Evolutionary conservation across 2,113 vertebrate genomes (phyloP), one percentile per base, ranked within the genome.

Genomic region (Zosterops hypoxanthus): DNA sequence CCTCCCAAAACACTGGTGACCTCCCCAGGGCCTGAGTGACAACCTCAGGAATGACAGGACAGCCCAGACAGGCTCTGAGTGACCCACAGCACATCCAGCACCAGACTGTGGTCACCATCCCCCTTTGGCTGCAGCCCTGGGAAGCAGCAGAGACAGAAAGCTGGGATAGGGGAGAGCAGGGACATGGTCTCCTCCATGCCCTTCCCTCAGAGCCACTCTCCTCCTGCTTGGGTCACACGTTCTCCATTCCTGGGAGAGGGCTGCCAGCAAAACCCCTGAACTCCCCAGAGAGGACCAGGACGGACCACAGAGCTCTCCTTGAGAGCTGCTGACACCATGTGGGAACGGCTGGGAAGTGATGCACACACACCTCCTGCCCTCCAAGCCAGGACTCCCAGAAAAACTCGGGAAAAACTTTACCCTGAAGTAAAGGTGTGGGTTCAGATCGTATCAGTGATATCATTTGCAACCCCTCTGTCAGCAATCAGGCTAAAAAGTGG

Each of bases 321-420:
- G 92, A 70, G 71, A 66, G 92, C 69, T 93, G 94, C 94, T 97
- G 96, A 96, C 96, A 92, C 94, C 96, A 0, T 33, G 96, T 81
- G 96, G 96, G 94, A 96, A 49, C 2, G 52, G 90, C 64, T 83
- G 66, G 83, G 87, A 91, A 94, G 28, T 9, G 39, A 78, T 83
- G 6, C 78, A 11, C 4, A 46, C 49, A 12, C 16, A 13, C 11
- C 72, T 28, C 9, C 69, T 6, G 60, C 47, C 42, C 64, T 60
- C 66, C 4, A 0, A 59, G 81, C 19, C 4, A 0, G 26, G n/a
- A 19, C 22, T 22, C 29, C 0, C 0, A 5, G 14, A 29, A 70
- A 68, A 65, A 5, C 36, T 8, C 6, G 0, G 24, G 50, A 29
- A 77, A 80, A 34, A 39, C 39, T 4, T 6, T 0, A 4, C 3